Evolutionary conservation across 2,113 vertebrate species (phyloP).

Genomic region (Prunella fulvescens): DNA sequence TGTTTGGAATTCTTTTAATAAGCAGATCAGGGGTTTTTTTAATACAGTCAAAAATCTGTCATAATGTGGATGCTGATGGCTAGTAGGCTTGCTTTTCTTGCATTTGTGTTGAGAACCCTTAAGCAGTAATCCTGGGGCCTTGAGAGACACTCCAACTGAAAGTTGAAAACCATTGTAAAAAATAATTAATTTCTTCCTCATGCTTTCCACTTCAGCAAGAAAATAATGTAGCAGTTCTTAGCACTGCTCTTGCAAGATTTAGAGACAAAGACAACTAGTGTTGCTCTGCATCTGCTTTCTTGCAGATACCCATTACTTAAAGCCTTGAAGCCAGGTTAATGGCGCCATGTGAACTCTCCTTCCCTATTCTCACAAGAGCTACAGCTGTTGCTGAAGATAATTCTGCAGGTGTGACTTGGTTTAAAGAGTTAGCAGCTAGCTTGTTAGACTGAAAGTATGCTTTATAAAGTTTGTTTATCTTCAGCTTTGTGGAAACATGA

Average conservation of each 20-base stretch:
- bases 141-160: not conserved
- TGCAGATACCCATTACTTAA: not conserved
- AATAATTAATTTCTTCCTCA: slow-evolving; percentile 31
- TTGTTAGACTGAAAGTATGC: not conserved
- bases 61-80: not conserved
- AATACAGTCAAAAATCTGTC: not conserved
- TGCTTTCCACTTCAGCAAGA: not conserved
- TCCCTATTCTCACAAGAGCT: not conserved
- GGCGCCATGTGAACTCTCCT: not conserved
- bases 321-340: not conserved
- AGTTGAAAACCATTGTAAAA: not conserved
- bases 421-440: not conserved
- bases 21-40: not conserved
- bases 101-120: not conserved
- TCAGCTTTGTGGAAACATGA: not conserved
- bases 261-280: not conserved
- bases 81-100: not conserved
- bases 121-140: not conserved
- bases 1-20: slow-evolving; percentile 28
- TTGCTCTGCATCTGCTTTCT: not conserved
- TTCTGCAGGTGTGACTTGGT: not conserved
- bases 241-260: not conserved
- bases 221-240: not conserved
- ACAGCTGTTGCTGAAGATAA: not conserved
- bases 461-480: not conserved